A percentile compares a stretch with the other conserved stretches of the same genome.
Evolutionary conservation across 1,140 invertebrate species (phyloP).

Genomic region (Atta cephalotes): DNA sequence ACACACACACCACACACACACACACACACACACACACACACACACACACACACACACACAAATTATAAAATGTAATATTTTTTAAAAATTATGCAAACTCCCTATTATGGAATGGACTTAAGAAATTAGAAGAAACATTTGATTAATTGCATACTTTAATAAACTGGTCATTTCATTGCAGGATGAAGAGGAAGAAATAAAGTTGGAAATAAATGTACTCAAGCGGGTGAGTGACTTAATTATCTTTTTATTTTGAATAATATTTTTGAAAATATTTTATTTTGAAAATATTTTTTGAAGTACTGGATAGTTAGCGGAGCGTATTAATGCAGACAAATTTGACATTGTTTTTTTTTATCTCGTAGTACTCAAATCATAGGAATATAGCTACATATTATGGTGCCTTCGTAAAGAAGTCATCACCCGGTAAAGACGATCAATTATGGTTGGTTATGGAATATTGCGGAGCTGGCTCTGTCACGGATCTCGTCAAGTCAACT

Average conservation of each 20-base stretch:
- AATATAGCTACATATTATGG: slow-evolving; percentile 99
- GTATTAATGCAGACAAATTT: slow-evolving; percentile 34
- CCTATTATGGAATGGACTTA: too few species aligned
- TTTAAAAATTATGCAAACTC: too few species aligned
- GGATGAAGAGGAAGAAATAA: slow-evolving; percentile 99
- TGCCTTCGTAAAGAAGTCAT: slow-evolving; percentile 99
- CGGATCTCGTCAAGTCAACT: slow-evolving; percentile 99
- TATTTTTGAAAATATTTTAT: too few species aligned
- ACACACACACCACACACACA: too few species aligned
- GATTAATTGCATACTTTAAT: background rate
- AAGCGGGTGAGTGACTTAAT: slow-evolving; percentile 89
- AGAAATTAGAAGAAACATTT: background rate
- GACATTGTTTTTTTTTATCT: slow-evolving; percentile 61
- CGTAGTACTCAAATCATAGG: slow-evolving; percentile 98
- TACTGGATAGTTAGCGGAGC: background rate
- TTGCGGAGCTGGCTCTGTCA: slow-evolving; percentile 99
- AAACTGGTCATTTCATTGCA: slow-evolving; percentile 82
- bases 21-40: too few species aligned
- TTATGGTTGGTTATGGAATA: slow-evolving; percentile 99
- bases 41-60: too few species aligned
- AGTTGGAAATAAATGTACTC: slow-evolving; percentile 99
- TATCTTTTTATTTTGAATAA: background rate
- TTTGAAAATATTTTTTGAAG: background rate
- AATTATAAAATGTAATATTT: too few species aligned
- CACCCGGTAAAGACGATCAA: slow-evolving; percentile 99